phyloP scores from a whole-genome alignment of 2,888 invertebrate species.

The Meta bourneti region DNA sequence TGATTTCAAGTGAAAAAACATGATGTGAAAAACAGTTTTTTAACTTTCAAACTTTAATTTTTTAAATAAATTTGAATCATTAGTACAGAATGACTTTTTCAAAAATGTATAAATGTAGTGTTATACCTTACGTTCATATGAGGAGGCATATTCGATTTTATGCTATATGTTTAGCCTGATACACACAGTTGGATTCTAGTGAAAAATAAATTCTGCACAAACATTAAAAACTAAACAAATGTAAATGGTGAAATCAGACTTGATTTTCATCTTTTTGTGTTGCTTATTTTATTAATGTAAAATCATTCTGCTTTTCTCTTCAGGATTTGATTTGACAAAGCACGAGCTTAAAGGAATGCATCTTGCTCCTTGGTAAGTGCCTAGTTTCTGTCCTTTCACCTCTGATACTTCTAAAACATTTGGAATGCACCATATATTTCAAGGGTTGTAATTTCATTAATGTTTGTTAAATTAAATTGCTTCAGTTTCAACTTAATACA shows the following conservation, averaged over 20 bases:
- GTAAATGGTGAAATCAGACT: neutral
- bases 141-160: neutral
- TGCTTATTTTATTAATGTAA: neutral
- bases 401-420: neutral
- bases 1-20: too few species aligned
- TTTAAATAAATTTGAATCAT: too few species aligned
- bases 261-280: neutral
- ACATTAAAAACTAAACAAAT: neutral
- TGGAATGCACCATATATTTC: neutral
- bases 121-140: neutral
- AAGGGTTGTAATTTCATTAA: neutral
- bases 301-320: neutral
- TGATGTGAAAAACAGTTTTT: too few species aligned
- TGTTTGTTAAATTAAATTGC: too few species aligned
- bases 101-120: too few species aligned
- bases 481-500: too few species aligned
- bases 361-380: conserved; percentile 68
- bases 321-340: conserved; percentile 58
- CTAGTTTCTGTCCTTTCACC: neutral
- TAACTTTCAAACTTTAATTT: too few species aligned
- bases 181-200: neutral
- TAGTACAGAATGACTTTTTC: too few species aligned
- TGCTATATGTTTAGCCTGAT: neutral
- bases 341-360: conserved; percentile 60
- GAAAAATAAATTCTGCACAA: neutral